Evolutionary conservation across 2,797 vertebrate genomes (phyloP).

Genomic region (Neoniphon sammara): DNA sequence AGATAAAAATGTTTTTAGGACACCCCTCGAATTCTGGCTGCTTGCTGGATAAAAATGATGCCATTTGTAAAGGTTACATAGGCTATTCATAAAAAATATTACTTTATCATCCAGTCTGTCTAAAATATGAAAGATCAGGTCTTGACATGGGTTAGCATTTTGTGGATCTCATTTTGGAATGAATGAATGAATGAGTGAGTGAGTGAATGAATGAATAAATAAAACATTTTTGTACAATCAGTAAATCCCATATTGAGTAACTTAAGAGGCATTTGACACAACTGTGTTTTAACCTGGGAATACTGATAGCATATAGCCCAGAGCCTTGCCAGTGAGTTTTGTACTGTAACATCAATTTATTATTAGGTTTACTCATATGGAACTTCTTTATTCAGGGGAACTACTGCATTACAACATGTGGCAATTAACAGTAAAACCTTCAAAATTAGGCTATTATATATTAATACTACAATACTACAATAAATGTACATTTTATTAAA

Average conservation of each 20-base stretch:
- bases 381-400: too few species aligned
- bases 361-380: too few species aligned
- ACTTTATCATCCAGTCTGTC: neutral
- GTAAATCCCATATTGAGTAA: neutral
- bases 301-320: neutral
- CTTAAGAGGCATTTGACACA: neutral
- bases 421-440: neutral
- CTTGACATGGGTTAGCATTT: neutral
- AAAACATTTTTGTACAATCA: neutral
- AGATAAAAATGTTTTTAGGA: neutral
- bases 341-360: too few species aligned
- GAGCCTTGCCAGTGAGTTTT: too few species aligned
- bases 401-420: too few species aligned
- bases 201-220: neutral
- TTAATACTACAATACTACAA: neutral
- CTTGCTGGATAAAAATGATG: too few species aligned
- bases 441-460: neutral
- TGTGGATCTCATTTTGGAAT: neutral
- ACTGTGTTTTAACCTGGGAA: too few species aligned
- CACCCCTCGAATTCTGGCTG: neutral
- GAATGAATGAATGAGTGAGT: too few species aligned
- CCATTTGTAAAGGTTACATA: too few species aligned
- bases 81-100: too few species aligned
- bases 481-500: too few species aligned
- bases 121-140: neutral